Conservation (phyloP, 1,140 invertebrate species). For the Drosophila trapezifrons region DNA sequence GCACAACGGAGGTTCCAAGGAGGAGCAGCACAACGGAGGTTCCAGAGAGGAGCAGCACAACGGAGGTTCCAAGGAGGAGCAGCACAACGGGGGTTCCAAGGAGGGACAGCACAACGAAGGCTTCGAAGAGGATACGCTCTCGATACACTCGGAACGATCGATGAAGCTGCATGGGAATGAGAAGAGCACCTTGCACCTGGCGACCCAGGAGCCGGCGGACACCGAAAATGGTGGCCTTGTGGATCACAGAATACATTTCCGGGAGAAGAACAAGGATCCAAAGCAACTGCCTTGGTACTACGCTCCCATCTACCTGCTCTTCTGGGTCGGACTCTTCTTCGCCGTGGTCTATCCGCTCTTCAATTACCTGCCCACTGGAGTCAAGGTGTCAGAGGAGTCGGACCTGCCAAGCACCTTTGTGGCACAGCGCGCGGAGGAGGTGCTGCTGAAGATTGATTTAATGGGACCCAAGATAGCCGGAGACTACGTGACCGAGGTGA, state of each 20-base stretch:
- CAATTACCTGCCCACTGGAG: constrained; percentile 54
- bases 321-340: constrained; percentile 71
- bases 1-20: constrained; percentile 9
- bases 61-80: constrained; percentile 9
- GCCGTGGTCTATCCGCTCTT: constrained; percentile 67
- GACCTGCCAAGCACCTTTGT: constrained; percentile 57
- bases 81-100: constrained; percentile 19
- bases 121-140: constrained; percentile 11
- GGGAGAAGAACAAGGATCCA: background rate
- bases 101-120: constrained; percentile 12
- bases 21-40: constrained; percentile 13
- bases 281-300: constrained; percentile 72
- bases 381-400: constrained; percentile 57
- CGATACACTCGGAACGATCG: background rate
- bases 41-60: constrained; percentile 26
- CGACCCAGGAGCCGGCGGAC: background rate
- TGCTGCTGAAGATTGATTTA: constrained; percentile 87
- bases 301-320: constrained; percentile 59
- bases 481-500: constrained; percentile 88
- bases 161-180: background rate
- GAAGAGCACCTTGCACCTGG: constrained; percentile 24
- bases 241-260: constrained; percentile 8
- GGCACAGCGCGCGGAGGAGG: constrained; percentile 65
- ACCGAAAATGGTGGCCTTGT: background rate
- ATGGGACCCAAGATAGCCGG: constrained; percentile 89